Conservation (phyloP, 1,140 invertebrate species). For the Triops cancriformis region DNA sequence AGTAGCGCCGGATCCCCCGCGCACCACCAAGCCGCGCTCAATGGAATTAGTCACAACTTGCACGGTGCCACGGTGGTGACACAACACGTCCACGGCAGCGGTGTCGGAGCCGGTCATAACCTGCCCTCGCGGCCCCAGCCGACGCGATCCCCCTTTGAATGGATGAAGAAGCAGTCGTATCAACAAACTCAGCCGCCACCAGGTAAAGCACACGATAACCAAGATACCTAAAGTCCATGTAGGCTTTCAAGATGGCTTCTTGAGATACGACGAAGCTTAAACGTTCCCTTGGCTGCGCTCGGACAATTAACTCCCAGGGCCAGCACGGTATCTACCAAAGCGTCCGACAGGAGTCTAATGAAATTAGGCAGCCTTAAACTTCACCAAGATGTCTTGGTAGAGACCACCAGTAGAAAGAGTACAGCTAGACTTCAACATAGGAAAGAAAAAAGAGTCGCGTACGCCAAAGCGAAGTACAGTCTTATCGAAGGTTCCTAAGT, state of each 20-base stretch:
- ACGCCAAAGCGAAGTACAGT: too few relatives aligned
- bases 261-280: not conserved
- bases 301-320: too few relatives aligned
- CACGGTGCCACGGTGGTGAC: constrained; percentile 31
- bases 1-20: constrained; percentile 33
- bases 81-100: constrained; percentile 1
- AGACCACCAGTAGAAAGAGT: too few relatives aligned
- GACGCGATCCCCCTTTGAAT: constrained; percentile 68
- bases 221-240: constrained; percentile 21
- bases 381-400: too few relatives aligned
- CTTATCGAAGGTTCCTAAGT: too few relatives aligned
- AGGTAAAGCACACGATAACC: constrained; percentile 48
- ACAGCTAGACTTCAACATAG: too few relatives aligned
- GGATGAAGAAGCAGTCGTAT: constrained; percentile 81
- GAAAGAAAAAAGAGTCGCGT: too few relatives aligned
- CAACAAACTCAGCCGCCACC: constrained; percentile 63
- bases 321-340: too few relatives aligned
- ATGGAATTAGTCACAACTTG: constrained; percentile 20
- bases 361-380: too few relatives aligned
- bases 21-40: constrained; percentile 18
- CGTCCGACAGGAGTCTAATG: too few relatives aligned
- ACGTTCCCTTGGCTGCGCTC: not conserved
- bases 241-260: constrained; percentile 18
- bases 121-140: constrained; percentile 47
- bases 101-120: constrained; percentile 14